A percentile compares a stretch with the other conserved stretches of the same genome.
These are phyloP conservation scores for Pangasius larnaudii DNA, from an alignment of 2,797 vertebrate genomes.

Conservation along the genomic window DNA sequence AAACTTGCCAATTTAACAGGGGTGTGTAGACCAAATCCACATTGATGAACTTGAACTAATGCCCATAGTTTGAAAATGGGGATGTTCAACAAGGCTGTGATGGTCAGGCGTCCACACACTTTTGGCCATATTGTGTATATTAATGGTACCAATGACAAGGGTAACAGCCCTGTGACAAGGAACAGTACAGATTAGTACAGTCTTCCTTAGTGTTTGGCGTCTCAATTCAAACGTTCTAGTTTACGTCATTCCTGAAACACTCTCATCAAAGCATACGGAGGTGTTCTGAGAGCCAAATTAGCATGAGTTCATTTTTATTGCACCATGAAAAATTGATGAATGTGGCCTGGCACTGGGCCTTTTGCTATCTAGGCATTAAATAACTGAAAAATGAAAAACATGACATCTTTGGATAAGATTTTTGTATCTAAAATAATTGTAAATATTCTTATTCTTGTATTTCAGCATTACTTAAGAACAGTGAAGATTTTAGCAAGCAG, in stretches of 20 bases:
- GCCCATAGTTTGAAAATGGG: neutral
- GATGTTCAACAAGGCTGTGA: neutral
- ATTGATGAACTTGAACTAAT: neutral
- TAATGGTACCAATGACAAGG: neutral
- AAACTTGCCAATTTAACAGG: no score
- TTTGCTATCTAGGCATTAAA: neutral
- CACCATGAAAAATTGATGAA: neutral
- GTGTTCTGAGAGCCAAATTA: neutral
- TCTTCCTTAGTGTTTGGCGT: neutral
- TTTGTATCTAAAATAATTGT: neutral
- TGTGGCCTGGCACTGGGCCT: neutral
- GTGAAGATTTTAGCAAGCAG: neutral
- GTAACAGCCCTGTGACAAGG: neutral
- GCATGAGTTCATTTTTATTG: neutral
- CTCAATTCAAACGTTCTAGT: neutral
- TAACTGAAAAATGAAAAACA: slow-evolving; percentile 4
- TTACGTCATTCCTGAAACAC: neutral
- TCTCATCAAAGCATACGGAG: neutral
- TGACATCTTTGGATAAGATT: neutral
- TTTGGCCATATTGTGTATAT: neutral
- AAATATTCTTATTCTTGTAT: neutral
- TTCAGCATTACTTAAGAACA: neutral
- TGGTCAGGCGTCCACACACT: neutral
- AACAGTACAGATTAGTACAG: neutral
- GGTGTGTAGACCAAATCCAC: neutral